Evolutionary conservation across 2,113 vertebrate species (phyloP).

Genomic region (Pelusios castaneus): DNA sequence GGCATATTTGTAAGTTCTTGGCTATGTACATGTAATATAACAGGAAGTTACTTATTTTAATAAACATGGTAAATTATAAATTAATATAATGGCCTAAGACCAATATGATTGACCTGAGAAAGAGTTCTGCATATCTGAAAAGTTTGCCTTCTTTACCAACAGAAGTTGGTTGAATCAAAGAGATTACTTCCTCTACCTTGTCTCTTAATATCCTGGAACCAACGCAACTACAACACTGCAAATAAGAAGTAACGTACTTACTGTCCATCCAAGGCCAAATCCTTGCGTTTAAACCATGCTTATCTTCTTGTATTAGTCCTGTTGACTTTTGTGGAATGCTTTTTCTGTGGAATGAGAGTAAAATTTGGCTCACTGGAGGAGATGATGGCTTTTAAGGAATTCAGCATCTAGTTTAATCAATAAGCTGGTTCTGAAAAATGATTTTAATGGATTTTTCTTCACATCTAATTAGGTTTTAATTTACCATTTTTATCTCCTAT

Average conservation of each 20-base stretch:
- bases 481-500: background rate
- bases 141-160: background rate
- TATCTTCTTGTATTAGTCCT: background rate
- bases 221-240: background rate
- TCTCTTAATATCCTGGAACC: background rate
- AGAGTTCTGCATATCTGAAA: background rate
- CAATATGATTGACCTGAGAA: background rate
- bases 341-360: background rate
- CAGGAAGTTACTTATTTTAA: background rate
- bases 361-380: background rate
- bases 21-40: background rate
- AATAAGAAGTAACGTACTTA: background rate
- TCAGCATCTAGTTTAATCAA: background rate
- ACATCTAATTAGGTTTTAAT: background rate
- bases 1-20: background rate
- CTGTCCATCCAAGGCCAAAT: background rate
- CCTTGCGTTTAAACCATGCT: too few species aligned
- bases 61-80: background rate
- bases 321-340: background rate
- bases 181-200: background rate
- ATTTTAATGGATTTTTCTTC: background rate
- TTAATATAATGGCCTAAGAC: background rate
- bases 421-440: background rate
- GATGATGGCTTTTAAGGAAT: background rate
- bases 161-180: background rate